Base-by-base conservation (phyloP, 2,888 invertebrate species). In the Monoplex corrugatus region DNA sequence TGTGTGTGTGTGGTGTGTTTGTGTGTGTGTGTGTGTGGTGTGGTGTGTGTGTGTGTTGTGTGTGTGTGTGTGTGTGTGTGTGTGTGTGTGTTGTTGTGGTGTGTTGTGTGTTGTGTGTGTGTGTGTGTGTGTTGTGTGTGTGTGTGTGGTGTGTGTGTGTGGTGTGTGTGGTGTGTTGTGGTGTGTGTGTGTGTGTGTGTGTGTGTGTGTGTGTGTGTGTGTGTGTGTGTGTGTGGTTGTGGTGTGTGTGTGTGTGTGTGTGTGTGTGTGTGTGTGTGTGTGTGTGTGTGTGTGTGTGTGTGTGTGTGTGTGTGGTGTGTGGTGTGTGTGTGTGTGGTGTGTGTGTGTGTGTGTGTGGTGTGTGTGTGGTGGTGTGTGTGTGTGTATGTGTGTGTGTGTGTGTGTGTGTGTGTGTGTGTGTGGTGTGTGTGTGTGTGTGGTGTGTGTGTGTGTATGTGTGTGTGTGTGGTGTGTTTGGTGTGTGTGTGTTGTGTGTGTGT, bases 1-100 rank as follows among this genome's bases (percentile, higher is more conserved):
- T n/a, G n/a, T n/a, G n/a, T n/a, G n/a, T n/a, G n/a, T n/a, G n/a
- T n/a, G 50, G 8, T 19, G 23, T 78, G 32, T 10, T 38, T 40
- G 78, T 78, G 38, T 35, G 32, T 32, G 35, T 78, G 78, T 78
- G 78, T 78, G 78, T 82, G 82, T 40, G 72, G 0, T 0, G 40
- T 40, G 40, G 43, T 82, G 82, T 32, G 35, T 28, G 43, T 28
- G 44, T 32, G 28, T 44, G 82, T n/a, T n/a, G n/a, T 72, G 72
- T 28, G 72, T 72, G 72, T 72, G 72, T 72, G 72, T 72, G 72
- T 68, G 68, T 68, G 2, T 68, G 68, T 68, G 68, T 50, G 50
- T 50, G 50, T 50, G 50, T 50, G 50, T 50, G 50, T 50, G 50
- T 50, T 6, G 6, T 6, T 50, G 50, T 50, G 50, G 6, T 6